These are phyloP conservation scores for Flabesymbios commensalis DNA, from an alignment of 2,888 invertebrate genomes.

Conservation along the genomic window DNA sequence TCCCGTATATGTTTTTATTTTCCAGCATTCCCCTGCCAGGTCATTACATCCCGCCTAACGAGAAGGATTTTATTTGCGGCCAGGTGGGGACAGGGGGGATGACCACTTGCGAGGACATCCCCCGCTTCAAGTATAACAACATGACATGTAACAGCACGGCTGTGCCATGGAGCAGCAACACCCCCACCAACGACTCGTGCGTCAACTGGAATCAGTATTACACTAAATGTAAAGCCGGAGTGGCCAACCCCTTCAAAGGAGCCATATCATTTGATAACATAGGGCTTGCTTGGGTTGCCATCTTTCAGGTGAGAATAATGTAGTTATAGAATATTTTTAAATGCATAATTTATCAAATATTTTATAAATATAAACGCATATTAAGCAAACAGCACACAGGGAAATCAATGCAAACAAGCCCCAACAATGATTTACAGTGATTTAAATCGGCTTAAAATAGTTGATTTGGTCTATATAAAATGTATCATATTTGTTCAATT, in stretches of 20 bases:
- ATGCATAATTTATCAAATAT: too few species aligned
- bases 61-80: slow-evolving; percentile 92
- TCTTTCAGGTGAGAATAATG: slow-evolving; percentile 87
- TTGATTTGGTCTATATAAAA: too few species aligned
- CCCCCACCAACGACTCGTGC: slow-evolving; percentile 69
- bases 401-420: too few species aligned
- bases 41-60: slow-evolving; percentile 22
- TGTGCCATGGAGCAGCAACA: slow-evolving; percentile 66
- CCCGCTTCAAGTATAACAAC: slow-evolving; percentile 69
- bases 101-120: slow-evolving; percentile 71
- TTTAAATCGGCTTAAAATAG: too few species aligned
- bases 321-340: slow-evolving; percentile 4
- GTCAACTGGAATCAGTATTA: slow-evolving; percentile 99
- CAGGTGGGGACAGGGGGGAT: slow-evolving; percentile 91
- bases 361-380: too few species aligned
- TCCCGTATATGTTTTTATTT: background rate
- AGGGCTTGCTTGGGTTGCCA: slow-evolving; percentile 99
- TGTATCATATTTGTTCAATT: too few species aligned
- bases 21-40: slow-evolving; percentile 21
- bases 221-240: slow-evolving; percentile 88
- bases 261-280: slow-evolving; percentile 99
- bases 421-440: too few species aligned
- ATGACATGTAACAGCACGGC: slow-evolving; percentile 79
- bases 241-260: slow-evolving; percentile 96
- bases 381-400: too few species aligned